Conservation (phyloP, 2,888 invertebrate genomes). For the Automeris io region DNA sequence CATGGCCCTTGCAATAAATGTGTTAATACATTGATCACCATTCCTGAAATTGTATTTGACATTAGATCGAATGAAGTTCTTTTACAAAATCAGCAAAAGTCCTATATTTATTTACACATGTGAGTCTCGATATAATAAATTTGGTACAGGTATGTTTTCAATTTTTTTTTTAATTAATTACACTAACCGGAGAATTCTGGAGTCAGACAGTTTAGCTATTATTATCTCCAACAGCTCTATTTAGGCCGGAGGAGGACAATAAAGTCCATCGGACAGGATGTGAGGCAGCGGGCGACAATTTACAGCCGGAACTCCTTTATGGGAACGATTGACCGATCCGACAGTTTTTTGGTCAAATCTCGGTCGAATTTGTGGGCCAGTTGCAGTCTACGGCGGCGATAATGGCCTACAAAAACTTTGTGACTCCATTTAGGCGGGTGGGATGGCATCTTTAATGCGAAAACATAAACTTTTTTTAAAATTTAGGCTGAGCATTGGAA, state of each 20-base stretch:
- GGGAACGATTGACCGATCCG: constrained; percentile 51
- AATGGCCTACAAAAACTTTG: constrained; percentile 13
- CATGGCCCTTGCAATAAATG: too few relatives aligned
- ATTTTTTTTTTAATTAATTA: too few relatives aligned
- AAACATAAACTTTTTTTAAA: constrained; percentile 7
- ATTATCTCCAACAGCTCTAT: constrained; percentile 21
- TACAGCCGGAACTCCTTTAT: constrained; percentile 65
- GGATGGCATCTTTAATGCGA: constrained; percentile 3
- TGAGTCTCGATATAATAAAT: too few relatives aligned
- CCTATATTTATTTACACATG: too few relatives aligned
- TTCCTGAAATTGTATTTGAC: too few relatives aligned
- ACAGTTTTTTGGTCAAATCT: constrained; percentile 26
- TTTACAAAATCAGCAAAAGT: too few relatives aligned
- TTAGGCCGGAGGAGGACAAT: constrained; percentile 44
- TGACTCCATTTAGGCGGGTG: constrained; percentile 15
- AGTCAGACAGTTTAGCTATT: background rate
- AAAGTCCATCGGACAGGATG: constrained; percentile 57
- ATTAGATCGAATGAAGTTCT: too few relatives aligned
- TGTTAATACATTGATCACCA: too few relatives aligned
- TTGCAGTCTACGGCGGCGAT: constrained; percentile 12
- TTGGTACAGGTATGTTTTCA: too few relatives aligned
- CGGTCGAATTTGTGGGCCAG: constrained; percentile 4
- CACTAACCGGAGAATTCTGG: too few relatives aligned
- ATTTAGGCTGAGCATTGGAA: background rate
- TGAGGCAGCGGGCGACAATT: constrained; percentile 49